Base-by-base conservation (phyloP, 2,797 vertebrate species). In the Mycteria americana region DNA sequence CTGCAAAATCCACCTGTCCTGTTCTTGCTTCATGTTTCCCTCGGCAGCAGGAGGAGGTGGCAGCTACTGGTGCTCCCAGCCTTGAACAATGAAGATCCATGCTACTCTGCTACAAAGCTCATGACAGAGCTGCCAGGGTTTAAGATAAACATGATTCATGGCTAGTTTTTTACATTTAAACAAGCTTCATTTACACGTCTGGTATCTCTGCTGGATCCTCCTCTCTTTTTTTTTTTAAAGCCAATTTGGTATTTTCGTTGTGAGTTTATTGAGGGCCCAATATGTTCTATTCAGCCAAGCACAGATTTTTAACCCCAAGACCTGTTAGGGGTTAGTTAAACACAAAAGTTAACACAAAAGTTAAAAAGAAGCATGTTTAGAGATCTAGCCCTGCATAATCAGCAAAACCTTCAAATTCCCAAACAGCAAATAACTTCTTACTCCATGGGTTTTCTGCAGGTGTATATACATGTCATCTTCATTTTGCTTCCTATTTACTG, bases 221-320 rank as follows among this genome's bases (percentile, higher is more conserved):
- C 4, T 48, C 14, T 33, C 2, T 22, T 22, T 28, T 8, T 53
- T 53, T 53, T 59, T 54, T 41, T 41, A 2, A 57, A 70, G 27
- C 1, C 1, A 68, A 18, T 50, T 37, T 73, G 4, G 1, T 46
- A 6, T 60, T 81, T 76, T 57, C 0, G 0, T 12, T 33, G 25
- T 28, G 57, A 68, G 6, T 62, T 74, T 80, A 50, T 31, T 65
- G 50, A 70, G 4, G 78, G 17, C 4, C 8, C 68, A 45, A 16
- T 65, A 19, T 18, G 9, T n/a, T 78, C 13, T 19, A 31, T 41
- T 79, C 19, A 67, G 30, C 23, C 64, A 74, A 68, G 17, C 13
- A 41, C 22, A 60, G 37, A 35, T 12, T 89, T 81, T 90, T 77
- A 70, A 43, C 43, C 19, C 14, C 7, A n/a, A 79, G 37, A 60